A percentile compares a stretch with the other conserved stretches of the same genome.
Evolutionary conservation across 1,140 invertebrate species (phyloP).

Genomic region (Medauroidea extradentata): DNA sequence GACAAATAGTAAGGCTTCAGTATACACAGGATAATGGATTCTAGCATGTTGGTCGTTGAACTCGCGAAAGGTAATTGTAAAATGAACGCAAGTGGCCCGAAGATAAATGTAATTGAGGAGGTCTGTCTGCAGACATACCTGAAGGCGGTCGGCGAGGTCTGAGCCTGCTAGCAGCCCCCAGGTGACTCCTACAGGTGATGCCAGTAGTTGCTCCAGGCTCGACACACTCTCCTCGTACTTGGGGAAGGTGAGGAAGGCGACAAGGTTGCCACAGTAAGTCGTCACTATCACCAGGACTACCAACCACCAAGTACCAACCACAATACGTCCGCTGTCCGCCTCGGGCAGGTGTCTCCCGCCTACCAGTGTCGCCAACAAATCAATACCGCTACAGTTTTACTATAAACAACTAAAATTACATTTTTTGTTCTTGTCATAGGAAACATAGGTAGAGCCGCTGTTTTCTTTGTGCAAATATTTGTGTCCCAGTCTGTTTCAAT

Average conservation of each 20-base stretch:
- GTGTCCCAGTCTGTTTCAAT: no score
- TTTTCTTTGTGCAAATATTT: no score
- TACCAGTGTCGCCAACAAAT: slow-evolving; percentile 35
- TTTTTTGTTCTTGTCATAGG: no score
- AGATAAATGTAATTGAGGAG: no score
- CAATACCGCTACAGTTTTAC: background rate
- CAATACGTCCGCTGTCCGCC: slow-evolving; percentile 79
- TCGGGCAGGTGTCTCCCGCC: slow-evolving; percentile 80
- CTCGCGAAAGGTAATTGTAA: no score
- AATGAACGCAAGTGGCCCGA: no score
- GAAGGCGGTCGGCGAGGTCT: slow-evolving; percentile 64
- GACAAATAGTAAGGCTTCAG: no score
- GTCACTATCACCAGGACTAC: slow-evolving; percentile 86
- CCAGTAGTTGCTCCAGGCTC: slow-evolving; percentile 64
- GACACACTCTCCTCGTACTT: slow-evolving; percentile 74
- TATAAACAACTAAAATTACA: no score
- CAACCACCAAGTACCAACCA: slow-evolving; percentile 90
- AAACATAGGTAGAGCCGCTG: no score
- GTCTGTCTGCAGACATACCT: slow-evolving; percentile 43
- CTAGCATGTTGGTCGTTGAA: no score
- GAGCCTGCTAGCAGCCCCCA: slow-evolving; percentile 74
- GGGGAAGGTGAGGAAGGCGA: slow-evolving; percentile 90
- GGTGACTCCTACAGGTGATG: slow-evolving; percentile 50
- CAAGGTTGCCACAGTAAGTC: slow-evolving; percentile 88
- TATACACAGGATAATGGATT: no score